Evolutionary conservation across 2,888 invertebrate species (phyloP).

Genomic region (Celastrina argiolus): DNA sequence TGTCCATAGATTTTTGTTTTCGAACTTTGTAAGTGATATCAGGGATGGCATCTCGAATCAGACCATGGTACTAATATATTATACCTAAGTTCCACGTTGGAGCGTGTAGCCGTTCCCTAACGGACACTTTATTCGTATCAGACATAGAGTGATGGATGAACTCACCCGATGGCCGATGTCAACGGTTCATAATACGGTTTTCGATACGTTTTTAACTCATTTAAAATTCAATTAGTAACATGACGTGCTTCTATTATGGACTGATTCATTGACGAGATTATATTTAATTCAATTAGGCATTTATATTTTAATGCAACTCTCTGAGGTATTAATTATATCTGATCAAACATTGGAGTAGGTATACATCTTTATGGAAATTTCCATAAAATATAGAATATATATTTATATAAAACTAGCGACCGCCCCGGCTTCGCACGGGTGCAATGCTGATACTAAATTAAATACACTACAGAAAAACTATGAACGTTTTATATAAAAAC

Average conservation of each 20-base stretch:
- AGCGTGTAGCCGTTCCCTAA: neutral
- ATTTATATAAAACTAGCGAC: too few species aligned
- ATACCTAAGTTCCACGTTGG: neutral
- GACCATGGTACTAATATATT: too few species aligned
- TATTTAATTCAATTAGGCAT: neutral
- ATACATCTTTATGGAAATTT: too few species aligned
- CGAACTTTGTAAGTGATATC: too few species aligned
- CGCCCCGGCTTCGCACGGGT: too few species aligned
- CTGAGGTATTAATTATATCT: neutral
- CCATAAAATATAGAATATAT: too few species aligned
- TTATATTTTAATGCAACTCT: conserved; percentile 1
- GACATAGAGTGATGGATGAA: conserved; percentile 54
- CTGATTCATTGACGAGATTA: neutral
- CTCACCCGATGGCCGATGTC: conserved; percentile 49
- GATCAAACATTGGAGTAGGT: too few species aligned
- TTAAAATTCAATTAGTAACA: conserved; percentile 9
- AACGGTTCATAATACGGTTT: conserved; percentile 55
- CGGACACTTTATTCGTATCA: conserved; percentile 52
- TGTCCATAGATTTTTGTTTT: too few species aligned
- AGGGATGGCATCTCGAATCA: too few species aligned
- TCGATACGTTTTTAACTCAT: conserved; percentile 26
- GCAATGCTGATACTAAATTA: too few species aligned
- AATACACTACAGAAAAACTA: too few species aligned
- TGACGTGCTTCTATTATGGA: neutral
- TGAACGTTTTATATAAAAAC: too few species aligned